phyloP scores from a whole-genome alignment of 2,888 invertebrate genomes.

The Leptinotarsa juncta region DNA sequence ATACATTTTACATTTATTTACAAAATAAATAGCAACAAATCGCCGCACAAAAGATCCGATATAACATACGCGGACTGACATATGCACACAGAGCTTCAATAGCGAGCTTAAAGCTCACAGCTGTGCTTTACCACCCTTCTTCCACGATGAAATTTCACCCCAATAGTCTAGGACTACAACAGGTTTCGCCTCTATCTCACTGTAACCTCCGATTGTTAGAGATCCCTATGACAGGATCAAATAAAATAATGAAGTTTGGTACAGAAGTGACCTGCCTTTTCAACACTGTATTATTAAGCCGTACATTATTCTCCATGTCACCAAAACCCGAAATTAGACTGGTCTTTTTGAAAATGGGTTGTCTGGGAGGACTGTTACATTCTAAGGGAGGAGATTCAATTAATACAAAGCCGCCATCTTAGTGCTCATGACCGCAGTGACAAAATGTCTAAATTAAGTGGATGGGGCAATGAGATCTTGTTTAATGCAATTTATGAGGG shows the following conservation, averaged over 20 bases:
- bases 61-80: slow-evolving; percentile 62
- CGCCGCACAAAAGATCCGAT: slow-evolving; percentile 57
- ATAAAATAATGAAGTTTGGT: slow-evolving; percentile 66
- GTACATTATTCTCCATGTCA: slow-evolving; percentile 65
- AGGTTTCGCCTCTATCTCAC: slow-evolving; percentile 30
- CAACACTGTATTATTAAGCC: slow-evolving; percentile 67
- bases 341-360: slow-evolving; percentile 48
- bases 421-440: slow-evolving; percentile 58
- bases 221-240: slow-evolving; percentile 62
- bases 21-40: slow-evolving; percentile 63
- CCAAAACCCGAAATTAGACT: slow-evolving; percentile 61
- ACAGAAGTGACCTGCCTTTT: slow-evolving; percentile 67
- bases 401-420: slow-evolving; percentile 61
- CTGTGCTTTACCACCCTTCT: slow-evolving; percentile 61
- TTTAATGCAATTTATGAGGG: slow-evolving; percentile 40
- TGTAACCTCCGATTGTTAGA: slow-evolving; percentile 55
- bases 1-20: slow-evolving; percentile 57
- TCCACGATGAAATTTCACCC: slow-evolving; percentile 54
- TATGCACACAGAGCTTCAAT: slow-evolving; percentile 64
- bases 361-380: slow-evolving; percentile 46
- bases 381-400: slow-evolving; percentile 56
- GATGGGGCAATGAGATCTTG: slow-evolving; percentile 47
- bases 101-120: slow-evolving; percentile 62
- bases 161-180: slow-evolving; percentile 1
- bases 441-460: slow-evolving; percentile 61